Evolutionary conservation across 2,797 vertebrate species (phyloP).

Genomic region (Rhinogobio ventralis): DNA sequence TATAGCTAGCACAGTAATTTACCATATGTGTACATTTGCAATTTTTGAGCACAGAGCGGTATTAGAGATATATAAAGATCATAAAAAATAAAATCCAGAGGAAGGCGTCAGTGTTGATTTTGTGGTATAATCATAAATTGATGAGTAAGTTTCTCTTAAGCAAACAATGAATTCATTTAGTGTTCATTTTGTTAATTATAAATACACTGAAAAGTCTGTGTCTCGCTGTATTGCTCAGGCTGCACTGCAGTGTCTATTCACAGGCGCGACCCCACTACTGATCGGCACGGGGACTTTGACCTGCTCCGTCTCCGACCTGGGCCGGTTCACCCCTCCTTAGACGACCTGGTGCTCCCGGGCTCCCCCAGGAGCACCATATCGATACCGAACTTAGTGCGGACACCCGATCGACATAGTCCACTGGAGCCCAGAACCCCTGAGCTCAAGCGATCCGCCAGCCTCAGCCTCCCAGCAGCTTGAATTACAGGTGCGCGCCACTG

Average conservation of each 20-base stretch:
- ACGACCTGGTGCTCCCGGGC: slow-evolving; percentile 58
- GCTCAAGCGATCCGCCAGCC: slow-evolving; percentile 75
- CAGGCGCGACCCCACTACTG: slow-evolving; percentile 63
- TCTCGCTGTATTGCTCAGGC: slow-evolving; percentile 56
- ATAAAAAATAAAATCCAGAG: too few species aligned
- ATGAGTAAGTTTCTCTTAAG: too few species aligned
- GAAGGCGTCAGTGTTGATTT: too few species aligned
- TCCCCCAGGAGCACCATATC: slow-evolving; percentile 63
- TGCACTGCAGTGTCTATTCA: slow-evolving; percentile 61
- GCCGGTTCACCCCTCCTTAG: slow-evolving; percentile 63
- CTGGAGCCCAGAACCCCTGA: slow-evolving; percentile 77
- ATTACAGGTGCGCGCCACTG: slow-evolving; percentile 72
- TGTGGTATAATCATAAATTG: too few species aligned
- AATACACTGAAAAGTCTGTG: slow-evolving; percentile 56
- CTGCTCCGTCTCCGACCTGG: slow-evolving; percentile 65
- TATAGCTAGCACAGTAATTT: too few species aligned
- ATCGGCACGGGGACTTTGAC: slow-evolving; percentile 62
- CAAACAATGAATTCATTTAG: too few species aligned
- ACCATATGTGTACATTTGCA: too few species aligned
- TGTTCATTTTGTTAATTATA: too few species aligned
- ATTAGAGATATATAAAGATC: too few species aligned
- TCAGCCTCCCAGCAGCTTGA: slow-evolving; percentile 72
- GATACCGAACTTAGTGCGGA: slow-evolving; percentile 61
- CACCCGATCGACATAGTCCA: slow-evolving; percentile 61
- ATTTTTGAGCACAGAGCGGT: too few species aligned